These are phyloP conservation scores for Rhynchomys soricoides DNA, from an alignment of 2,113 vertebrate species.

Conservation along the genomic window DNA sequence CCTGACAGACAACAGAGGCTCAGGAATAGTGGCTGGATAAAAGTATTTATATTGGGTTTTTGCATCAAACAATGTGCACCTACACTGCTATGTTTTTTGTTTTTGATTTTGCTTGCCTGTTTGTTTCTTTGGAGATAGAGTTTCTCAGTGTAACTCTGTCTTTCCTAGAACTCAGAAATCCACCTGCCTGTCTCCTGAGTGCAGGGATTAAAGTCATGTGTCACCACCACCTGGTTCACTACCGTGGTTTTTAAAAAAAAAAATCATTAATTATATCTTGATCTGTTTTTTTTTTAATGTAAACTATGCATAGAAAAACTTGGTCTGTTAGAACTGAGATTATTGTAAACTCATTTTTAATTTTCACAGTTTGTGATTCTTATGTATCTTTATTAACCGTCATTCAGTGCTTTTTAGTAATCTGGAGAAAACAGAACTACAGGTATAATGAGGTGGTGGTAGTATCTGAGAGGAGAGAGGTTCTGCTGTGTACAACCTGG, in stretches of 20 bases:
- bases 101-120: neutral
- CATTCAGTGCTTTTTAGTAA: neutral
- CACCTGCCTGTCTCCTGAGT: neutral
- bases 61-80: neutral
- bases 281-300: neutral
- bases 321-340: neutral
- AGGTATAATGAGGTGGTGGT: neutral
- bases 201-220: neutral
- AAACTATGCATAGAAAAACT: neutral
- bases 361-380: neutral
- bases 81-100: neutral
- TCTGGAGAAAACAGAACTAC: neutral
- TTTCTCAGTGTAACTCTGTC: neutral
- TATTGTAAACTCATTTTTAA: neutral
- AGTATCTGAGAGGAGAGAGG: neutral
- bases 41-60: neutral
- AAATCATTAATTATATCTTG: neutral
- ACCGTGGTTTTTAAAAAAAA: neutral
- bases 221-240: neutral
- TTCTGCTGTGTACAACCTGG: neutral
- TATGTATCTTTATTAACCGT: neutral
- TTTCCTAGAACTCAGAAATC: neutral
- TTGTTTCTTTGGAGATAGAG: neutral
- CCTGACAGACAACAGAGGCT: neutral
- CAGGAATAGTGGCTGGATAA: neutral